phyloP scores from a whole-genome alignment of 2,888 invertebrate species.

The Pomacea canaliculata region DNA sequence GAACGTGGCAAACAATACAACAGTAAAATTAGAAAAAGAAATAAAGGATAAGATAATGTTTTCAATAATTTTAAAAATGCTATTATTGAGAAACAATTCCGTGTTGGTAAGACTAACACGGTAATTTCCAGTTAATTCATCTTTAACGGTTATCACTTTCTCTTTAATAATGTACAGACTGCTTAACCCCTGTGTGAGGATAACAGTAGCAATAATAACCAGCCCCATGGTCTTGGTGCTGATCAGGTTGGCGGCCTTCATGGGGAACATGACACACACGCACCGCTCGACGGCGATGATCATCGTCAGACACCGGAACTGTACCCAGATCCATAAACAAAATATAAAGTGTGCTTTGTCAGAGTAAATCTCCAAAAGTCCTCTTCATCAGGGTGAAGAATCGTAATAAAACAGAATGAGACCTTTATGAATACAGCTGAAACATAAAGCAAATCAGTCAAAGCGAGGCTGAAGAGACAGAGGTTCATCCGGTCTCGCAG shows the following conservation, averaged over 20 bases:
- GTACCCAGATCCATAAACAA: not conserved
- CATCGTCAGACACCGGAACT: not conserved
- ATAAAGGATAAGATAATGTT: too few relatives aligned
- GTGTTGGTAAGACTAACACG: too few relatives aligned
- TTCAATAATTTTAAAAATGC: too few relatives aligned
- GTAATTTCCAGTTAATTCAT: not conserved
- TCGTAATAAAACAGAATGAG: not conserved
- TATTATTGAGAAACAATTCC: too few relatives aligned
- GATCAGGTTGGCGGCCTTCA: not conserved
- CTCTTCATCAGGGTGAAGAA: constrained; percentile 27
- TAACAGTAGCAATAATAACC: not conserved
- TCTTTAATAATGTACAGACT: not conserved
- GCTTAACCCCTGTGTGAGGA: not conserved
- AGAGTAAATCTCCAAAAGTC: not conserved
- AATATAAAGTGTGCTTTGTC: not conserved
- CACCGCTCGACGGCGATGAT: not conserved
- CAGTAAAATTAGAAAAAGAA: too few relatives aligned
- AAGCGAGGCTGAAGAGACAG: not conserved
- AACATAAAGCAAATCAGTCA: not conserved
- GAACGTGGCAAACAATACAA: too few relatives aligned
- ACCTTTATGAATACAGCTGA: not conserved
- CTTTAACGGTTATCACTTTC: not conserved
- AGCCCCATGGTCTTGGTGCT: not conserved
- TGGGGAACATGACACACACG: constrained; percentile 2
- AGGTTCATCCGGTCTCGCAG: not conserved